Base-by-base conservation (phyloP, 2,888 invertebrate genomes). In the Linyphia triangularis region DNA sequence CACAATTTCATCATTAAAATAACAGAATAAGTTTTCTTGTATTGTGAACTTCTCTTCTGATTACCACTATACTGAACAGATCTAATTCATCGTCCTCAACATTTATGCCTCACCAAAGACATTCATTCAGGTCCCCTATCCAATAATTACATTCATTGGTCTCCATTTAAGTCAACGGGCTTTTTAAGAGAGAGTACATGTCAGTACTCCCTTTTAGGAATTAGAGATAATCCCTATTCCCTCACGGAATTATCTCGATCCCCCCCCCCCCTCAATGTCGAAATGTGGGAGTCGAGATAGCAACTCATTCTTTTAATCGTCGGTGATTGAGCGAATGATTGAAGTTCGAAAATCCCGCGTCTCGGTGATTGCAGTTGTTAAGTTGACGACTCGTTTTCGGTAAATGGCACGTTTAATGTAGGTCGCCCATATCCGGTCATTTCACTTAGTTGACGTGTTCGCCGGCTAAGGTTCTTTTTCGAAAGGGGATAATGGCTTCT, bases 331-430 rank as follows among this genome's bases (percentile, higher is more conserved):
- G 70, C 26, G 79, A 67, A 79, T 79, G 79, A 67, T 79, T 84
- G 73, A 84, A 84, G 83, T 84, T 84, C 63, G 75, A 84, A 84
- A 75, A 75, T 65, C 83, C 83, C 83, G n/a, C n/a, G n/a, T n/a
- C n/a, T 51, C 75, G 19, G 83, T 85, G 84, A 85, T 85, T 85
- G 84, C 84, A 77, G 84, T 85, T 85, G 77, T 85, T 85, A 77
- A 85, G 84, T 77, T 77, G 73, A 84, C 73, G 65, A 73, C 73
- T 69, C 84, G 77, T 77, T 85, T n/a, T 59, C 67, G 26, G 77
- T 63, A 85, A 85, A 85, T 85, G 77, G 67, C 77, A 57, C 77
- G 59, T 85, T 77, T 85, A 77, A 85, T 83, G 83, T 33, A 6
- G 57, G 70, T 30, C 37, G 77, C 77, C 28, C n/a, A n/a, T n/a